phyloP scores from a whole-genome alignment of 2,888 invertebrate genomes.

The Achlya flavicornis region DNA sequence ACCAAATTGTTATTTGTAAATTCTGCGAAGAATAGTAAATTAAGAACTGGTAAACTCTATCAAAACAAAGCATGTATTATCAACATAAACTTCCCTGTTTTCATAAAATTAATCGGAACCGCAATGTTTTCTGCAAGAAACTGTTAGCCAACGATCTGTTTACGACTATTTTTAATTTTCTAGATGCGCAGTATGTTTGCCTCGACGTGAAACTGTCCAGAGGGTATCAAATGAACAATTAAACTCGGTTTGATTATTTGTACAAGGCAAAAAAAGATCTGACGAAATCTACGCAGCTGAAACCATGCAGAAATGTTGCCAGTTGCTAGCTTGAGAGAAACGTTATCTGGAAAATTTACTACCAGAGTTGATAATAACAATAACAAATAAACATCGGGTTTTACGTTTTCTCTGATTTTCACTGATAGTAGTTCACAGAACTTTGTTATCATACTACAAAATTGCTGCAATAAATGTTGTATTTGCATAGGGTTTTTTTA shows the following conservation, averaged over 20 bases:
- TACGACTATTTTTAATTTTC: conserved; percentile 59
- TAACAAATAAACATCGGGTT: background rate
- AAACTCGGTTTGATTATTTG: conserved; percentile 66
- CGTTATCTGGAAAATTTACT: conserved; percentile 28
- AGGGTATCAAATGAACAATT: conserved; percentile 64
- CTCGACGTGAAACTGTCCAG: conserved; percentile 58
- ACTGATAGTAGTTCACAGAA: conserved; percentile 6
- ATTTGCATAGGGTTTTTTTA: background rate
- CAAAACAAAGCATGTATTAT: conserved; percentile 13
- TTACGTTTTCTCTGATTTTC: background rate
- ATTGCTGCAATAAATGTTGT: background rate
- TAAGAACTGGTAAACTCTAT: background rate
- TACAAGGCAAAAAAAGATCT: conserved; percentile 62
- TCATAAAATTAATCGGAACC: conserved; percentile 14
- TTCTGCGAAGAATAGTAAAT: background rate
- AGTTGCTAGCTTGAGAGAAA: conserved; percentile 17
- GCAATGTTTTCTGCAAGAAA: conserved; percentile 30
- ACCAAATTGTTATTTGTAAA: background rate
- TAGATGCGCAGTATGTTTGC: conserved; percentile 43
- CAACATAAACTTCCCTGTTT: conserved; percentile 21
- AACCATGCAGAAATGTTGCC: conserved; percentile 3
- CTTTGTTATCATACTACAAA: background rate
- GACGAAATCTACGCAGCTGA: conserved; percentile 41
- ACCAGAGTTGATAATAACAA: background rate
- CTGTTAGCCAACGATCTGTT: conserved; percentile 45